Percentiles rank a stretch among this genome's conserved stretches.
Conservation (phyloP, 2,113 vertebrate genomes). For the Oophaga pumilio region DNA sequence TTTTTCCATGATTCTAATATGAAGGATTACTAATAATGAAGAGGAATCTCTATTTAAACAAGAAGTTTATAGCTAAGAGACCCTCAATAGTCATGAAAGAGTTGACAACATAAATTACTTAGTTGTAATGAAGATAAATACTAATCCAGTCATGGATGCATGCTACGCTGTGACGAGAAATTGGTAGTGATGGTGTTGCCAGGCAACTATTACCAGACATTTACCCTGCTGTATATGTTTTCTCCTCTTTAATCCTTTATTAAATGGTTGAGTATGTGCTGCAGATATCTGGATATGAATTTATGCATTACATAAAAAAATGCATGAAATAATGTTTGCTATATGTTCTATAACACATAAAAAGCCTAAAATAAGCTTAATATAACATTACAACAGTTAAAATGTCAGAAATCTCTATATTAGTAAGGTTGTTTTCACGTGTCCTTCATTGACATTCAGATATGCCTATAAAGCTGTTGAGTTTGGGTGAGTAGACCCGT, state of each 20-base stretch:
- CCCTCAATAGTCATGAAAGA: slow-evolving; percentile 66
- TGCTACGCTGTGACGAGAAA: slow-evolving; percentile 62
- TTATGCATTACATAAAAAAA: neutral
- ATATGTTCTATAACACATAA: neutral
- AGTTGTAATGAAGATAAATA: slow-evolving; percentile 77
- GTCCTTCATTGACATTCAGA: no score
- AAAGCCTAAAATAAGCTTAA: neutral
- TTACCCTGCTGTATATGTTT: slow-evolving; percentile 59
- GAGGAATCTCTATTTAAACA: slow-evolving; percentile 58
- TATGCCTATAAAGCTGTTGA: no score
- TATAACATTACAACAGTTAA: neutral
- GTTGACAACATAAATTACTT: slow-evolving; percentile 71
- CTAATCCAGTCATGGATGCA: slow-evolving; percentile 62
- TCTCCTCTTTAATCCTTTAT: slow-evolving; percentile 47
- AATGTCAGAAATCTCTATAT: neutral
- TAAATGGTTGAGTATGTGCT: neutral
- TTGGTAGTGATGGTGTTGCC: slow-evolving; percentile 72
- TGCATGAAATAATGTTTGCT: neutral
- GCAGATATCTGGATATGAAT: neutral
- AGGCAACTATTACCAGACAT: slow-evolving; percentile 70
- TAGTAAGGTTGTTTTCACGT: no score
- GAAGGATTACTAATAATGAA: slow-evolving; percentile 59
- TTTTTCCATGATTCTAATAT: slow-evolving; percentile 49
- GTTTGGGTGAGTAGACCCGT: no score
- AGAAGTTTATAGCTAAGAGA: slow-evolving; percentile 67